These are phyloP conservation scores for Ardeotis arabs DNA, from an alignment of 2,113 vertebrate species.

Conservation along the genomic window DNA sequence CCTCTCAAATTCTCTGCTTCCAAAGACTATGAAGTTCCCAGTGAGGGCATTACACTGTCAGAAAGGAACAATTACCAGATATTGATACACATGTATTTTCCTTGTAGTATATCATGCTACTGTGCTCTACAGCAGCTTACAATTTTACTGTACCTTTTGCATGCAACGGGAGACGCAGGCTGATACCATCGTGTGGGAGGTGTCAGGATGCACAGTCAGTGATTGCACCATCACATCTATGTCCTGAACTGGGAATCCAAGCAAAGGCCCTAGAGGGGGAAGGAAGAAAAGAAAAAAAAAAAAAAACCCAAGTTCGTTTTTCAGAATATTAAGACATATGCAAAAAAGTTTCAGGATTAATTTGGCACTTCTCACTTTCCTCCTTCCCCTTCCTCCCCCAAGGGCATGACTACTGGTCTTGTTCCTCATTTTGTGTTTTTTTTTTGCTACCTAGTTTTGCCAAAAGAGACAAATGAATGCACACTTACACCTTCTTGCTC, in stretches of 20 bases:
- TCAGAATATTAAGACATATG: background rate
- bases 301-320: background rate
- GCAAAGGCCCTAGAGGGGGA: conserved; percentile 82
- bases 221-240: conserved; percentile 80
- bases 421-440: background rate
- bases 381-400: background rate
- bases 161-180: conserved; percentile 91
- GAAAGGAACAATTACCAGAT: background rate
- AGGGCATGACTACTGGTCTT: background rate
- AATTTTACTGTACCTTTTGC: conserved; percentile 82
- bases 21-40: background rate
- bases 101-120: background rate
- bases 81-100: fast-evolving
- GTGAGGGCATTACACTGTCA: fast-evolving
- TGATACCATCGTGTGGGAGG: conserved; percentile 89
- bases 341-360: background rate
- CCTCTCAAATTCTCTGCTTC: background rate
- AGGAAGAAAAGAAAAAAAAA: background rate
- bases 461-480: background rate
- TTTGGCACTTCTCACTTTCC: background rate
- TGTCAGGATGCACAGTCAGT: conserved; percentile 81
- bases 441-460: background rate
- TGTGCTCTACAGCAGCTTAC: background rate
- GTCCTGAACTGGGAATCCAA: conserved; percentile 89
- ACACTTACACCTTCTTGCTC: background rate